phyloP scores from a whole-genome alignment of 2,888 invertebrate species.

The Eucera pruinosa region DNA sequence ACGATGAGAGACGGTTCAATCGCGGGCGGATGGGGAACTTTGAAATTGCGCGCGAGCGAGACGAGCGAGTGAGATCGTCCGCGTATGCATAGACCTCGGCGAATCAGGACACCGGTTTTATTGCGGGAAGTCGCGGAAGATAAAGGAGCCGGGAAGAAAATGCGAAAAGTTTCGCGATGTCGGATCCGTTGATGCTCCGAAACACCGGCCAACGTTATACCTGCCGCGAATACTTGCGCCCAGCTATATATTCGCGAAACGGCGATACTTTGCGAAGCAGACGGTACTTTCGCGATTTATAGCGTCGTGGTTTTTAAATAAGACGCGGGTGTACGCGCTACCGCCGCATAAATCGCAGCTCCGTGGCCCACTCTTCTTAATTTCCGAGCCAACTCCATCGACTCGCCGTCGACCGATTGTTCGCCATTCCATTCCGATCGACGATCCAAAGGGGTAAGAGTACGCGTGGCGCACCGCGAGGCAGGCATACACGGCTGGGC shows the following conservation, averaged over 20 bases:
- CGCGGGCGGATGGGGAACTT: too few relatives aligned
- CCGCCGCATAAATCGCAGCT: conserved; percentile 2
- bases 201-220: conserved; percentile 24
- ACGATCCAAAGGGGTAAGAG: too few relatives aligned
- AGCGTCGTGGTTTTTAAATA: conserved; percentile 48
- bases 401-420: too few relatives aligned
- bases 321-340: conserved; percentile 12
- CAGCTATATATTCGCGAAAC: conserved; percentile 31
- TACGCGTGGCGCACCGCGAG: too few relatives aligned
- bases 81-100: conserved; percentile 18
- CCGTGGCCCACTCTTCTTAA: neutral
- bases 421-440: too few relatives aligned
- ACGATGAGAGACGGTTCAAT: too few relatives aligned
- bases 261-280: conserved; percentile 22
- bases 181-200: conserved; percentile 25
- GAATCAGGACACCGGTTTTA: conserved; percentile 62
- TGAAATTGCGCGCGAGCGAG: too few relatives aligned
- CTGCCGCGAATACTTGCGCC: conserved; percentile 18
- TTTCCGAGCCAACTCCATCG: conserved; percentile 1
- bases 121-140: conserved; percentile 56
- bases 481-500: too few relatives aligned
- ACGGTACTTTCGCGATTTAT: conserved; percentile 40
- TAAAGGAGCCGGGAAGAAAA: conserved; percentile 60
- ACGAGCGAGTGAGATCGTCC: too few relatives aligned
- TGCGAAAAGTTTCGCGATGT: conserved; percentile 65